Evolutionary conservation across 2,113 vertebrate species (phyloP).

Genomic region (Egretta garzetta): DNA sequence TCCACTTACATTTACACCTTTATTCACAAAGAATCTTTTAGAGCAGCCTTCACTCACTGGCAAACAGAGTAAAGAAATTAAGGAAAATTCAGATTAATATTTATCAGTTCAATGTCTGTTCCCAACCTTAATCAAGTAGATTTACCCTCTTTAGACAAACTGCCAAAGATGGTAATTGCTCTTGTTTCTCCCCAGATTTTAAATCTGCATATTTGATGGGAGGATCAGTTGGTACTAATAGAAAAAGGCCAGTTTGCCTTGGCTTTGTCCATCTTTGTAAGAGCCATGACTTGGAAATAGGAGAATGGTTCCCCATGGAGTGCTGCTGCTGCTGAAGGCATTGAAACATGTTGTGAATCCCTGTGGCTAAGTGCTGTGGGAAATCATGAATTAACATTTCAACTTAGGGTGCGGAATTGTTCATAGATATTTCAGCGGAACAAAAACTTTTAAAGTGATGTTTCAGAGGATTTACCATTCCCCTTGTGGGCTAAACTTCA

Average conservation of each 20-base stretch:
- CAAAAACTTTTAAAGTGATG: neutral
- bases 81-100: neutral
- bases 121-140: neutral
- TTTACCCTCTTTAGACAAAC: neutral
- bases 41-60: neutral
- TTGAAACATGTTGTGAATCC: neutral
- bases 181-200: neutral
- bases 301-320: constrained; percentile 7
- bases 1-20: neutral
- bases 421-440: neutral
- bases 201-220: neutral
- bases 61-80: neutral
- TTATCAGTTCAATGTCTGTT: neutral
- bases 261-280: neutral
- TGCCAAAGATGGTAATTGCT: neutral
- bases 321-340: constrained; percentile 7
- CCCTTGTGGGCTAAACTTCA: neutral
- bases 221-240: neutral
- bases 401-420: neutral
- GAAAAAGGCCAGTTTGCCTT: neutral
- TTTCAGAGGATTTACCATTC: neutral
- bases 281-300: neutral
- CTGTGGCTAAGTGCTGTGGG: neutral
- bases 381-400: neutral
- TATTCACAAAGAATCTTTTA: neutral